Evolutionary conservation across 2,797 vertebrate genomes (phyloP), one percentile per base, ranked within the genome.

Genomic region (Notolepis coatsorum): DNA sequence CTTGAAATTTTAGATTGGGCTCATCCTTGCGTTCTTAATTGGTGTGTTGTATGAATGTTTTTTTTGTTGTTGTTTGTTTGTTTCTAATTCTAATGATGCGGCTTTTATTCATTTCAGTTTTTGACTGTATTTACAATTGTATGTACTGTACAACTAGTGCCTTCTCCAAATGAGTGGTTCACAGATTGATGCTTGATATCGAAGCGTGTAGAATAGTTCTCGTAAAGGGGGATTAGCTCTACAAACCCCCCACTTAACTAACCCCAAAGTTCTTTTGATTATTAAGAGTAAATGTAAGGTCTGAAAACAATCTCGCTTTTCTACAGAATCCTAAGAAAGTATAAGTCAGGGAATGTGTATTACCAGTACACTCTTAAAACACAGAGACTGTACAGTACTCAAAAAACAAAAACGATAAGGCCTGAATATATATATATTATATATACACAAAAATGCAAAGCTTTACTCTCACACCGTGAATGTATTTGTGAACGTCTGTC

Each of bases 1-100:
- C 91, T 93, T 88, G 90, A 85, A 68, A 92, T 85, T 93, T 91
- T 96, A 93, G 93, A 73, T 92, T 93, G 94, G 95, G 94, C 93
- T 97, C 92, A 92, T 95, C 91, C 91, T 93, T 94, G 91, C 93
- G 94, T 96, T 95, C 94, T 93, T 88, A 94, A 92, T 93, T 88
- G 88, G 89, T 94, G 91, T 96, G 94, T 93, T 90, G 86, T 89
- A n/a, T 93, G 89, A 95, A 94, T 93, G 90, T 97, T 92, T 92
- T 93, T 89, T 93, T 80, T 85, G 92, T n/a, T n/a, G 85, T 80
- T 53, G 72, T 75, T 47, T 65, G 31, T 52, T 20, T 39, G 0
- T 20, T 66, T 61, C 59, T 52, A 35, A 47, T 59, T 47, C 37
- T 57, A 45, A 90, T 82, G 85, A 64, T 21, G 21, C 54, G 20